These are phyloP conservation scores for Agelas oroides DNA, from an alignment of 37 sponge, comb jelly and placozoan species.

Conservation along the genomic window DNA sequence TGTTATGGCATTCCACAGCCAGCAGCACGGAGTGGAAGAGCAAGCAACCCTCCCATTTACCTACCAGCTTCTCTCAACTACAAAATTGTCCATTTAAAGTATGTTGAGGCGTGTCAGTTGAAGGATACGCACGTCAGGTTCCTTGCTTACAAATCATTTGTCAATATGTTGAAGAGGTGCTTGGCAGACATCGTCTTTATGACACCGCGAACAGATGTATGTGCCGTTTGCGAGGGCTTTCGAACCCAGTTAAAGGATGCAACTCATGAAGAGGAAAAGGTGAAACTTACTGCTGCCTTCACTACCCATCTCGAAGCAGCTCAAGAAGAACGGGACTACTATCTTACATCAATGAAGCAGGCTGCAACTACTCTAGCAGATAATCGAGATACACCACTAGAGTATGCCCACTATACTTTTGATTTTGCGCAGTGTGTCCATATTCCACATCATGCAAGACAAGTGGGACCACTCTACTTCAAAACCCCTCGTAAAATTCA, in stretches of 20 bases:
- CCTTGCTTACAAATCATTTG: constrained; percentile 2
- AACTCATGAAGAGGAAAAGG: constrained; percentile 32
- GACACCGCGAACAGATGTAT: constrained; percentile 39
- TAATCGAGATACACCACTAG: too few species aligned
- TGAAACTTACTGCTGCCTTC: constrained; percentile 20
- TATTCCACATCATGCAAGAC: constrained; percentile 38
- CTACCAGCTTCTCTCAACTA: constrained; percentile 26
- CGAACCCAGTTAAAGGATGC: constrained; percentile 12
- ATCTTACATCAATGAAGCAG: background rate
- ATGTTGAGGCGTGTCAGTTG: constrained; percentile 9
- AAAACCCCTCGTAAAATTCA: constrained; percentile 8
- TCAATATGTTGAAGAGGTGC: constrained; percentile 18
- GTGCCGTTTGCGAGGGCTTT: constrained; percentile 30
- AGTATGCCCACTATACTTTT: constrained; percentile 36
- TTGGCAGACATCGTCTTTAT: constrained; percentile 35
- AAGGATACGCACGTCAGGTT: background rate
- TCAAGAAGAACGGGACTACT: constrained; percentile 38
- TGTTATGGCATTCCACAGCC: constrained; percentile 14
- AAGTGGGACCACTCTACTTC: constrained; percentile 31
- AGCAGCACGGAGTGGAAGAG: constrained; percentile 14
- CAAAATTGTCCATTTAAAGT: constrained; percentile 14
- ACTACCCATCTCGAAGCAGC: constrained; percentile 10
- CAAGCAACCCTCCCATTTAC: constrained; percentile 18
- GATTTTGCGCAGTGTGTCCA: constrained; percentile 35
- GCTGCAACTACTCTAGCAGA: too few species aligned